Evolutionary conservation across 2,797 vertebrate genomes (phyloP), one percentile per base, ranked within the genome.

Genomic region (Onychomys leucogaster): DNA sequence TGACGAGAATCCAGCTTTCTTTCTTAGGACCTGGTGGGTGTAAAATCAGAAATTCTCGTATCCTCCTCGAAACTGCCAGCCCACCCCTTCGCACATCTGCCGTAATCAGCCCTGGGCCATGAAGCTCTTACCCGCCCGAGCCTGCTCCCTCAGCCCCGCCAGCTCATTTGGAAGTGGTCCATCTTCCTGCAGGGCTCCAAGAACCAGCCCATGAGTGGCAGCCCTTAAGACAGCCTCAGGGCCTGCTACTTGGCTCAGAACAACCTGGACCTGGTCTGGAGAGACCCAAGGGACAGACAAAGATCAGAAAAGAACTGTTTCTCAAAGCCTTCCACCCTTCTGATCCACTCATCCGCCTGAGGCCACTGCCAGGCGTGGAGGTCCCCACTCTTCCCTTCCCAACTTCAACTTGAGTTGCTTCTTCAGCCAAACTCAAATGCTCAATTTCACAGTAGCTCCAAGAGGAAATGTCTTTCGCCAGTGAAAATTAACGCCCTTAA

Each of bases 171-270:
- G 59, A 25, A 95, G 95, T 11, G 86, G 86, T 21, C 94, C 89
- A 1, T 92, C 96, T 94, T 90, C 93, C 65, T 41, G 81, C n/a
- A 98, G 76, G 65, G 86, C 81, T 93, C 96, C 88, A 25, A 98
- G 89, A 57, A 98, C 2, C 63, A 98, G 90, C 17, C 98, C 98
- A 0, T 98, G 98, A 27, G 97, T 96, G 57, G 96, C 97, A 69
- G 94, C 98, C 96, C 93, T 97, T 6, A 98, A 93, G 94, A 98
- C 43, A 21, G 96, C 32, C 61, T 98, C 97, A 1, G 98, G 97
- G 57, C 78, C 86, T 8, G 97, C 97, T 27, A 17, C 65, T 69
- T 94, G 95, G 91, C 97, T 97, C 93, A 98, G 84, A 6, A 96
- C 97, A 7, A 98, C 92, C 11, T 96, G 97, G 6, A 98, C 94